phyloP scores from a whole-genome alignment of 2,888 invertebrate genomes.

The Parasteatoda lunata region DNA sequence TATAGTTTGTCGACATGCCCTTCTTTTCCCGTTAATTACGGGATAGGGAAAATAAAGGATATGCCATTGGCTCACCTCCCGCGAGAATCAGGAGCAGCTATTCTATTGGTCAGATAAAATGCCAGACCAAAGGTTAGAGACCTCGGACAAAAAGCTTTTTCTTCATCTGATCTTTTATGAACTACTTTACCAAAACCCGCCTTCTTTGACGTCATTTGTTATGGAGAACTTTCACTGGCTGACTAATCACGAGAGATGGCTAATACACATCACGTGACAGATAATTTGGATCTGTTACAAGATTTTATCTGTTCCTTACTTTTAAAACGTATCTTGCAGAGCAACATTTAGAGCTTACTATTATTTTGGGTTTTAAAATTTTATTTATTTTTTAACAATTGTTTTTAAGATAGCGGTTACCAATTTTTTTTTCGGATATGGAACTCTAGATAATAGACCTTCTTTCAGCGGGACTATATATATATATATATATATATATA shows the following conservation, averaged over 20 bases:
- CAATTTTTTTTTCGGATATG: too few species aligned
- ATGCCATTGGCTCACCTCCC: slow-evolving; percentile 46
- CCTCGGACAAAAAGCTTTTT: slow-evolving; percentile 50
- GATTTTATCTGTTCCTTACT: too few species aligned
- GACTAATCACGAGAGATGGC: not conserved
- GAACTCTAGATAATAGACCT: too few species aligned
- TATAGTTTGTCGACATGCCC: slow-evolving; percentile 32
- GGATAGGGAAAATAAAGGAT: slow-evolving; percentile 44
- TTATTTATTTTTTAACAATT: too few species aligned
- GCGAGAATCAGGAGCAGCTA: slow-evolving; percentile 24
- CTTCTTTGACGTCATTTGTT: slow-evolving; percentile 37
- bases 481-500: too few species aligned
- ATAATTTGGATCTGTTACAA: too few species aligned
- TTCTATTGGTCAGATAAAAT: slow-evolving; percentile 42
- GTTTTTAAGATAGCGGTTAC: too few species aligned
- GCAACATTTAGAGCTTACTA: too few species aligned
- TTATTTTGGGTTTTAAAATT: too few species aligned
- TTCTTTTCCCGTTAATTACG: slow-evolving; percentile 40
- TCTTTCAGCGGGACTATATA: too few species aligned
- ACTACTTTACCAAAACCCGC: slow-evolving; percentile 14
- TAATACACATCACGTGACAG: too few species aligned
- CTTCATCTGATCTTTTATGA: slow-evolving; percentile 26
- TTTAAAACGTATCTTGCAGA: too few species aligned
- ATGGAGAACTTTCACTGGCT: slow-evolving; percentile 28
- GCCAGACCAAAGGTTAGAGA: slow-evolving; percentile 49